Base-by-base conservation (phyloP, 2,888 invertebrate genomes). In the Eulithis testata region DNA sequence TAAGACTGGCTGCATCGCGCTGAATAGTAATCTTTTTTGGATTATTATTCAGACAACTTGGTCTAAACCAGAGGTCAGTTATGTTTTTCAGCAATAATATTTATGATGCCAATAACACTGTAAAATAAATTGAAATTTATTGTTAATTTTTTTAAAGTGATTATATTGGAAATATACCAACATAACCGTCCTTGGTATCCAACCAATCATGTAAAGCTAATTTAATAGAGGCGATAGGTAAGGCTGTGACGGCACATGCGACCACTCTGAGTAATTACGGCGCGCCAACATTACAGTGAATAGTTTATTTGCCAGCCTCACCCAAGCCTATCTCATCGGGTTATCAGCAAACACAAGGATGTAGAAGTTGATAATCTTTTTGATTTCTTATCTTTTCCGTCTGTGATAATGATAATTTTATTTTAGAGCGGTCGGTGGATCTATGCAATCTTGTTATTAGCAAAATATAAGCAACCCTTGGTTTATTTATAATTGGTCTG, bases 221-320 rank as follows among this genome's bases (percentile, higher is more conserved):
- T 63, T 52, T 52, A 52, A 40, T 53, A 53, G 14, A 53, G 9
- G 3, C 49, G 45, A 14, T 49, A 49, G 43, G 31, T 57, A 63
- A 21, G 37, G 44, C 50, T 44, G 51, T 50, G 52, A 50, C n/a
- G 59, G 44, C 54, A 63, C 49, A 51, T 62, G 66, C 57, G 69
- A 69, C 66, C 72, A 72, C 72, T 72, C 61, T 14, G 56, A 49
- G 66, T 72, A 72, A 72, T 72, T 72, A 72, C 66, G 60, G 12
- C 65, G 66, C 54, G 57, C 60, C 65, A 65, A 63, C 61, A 60
- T 54, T 50, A 60, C 63, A 64, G 36, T 64, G 60, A 66, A 68
- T 72, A 68, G 72, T 68, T 68, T 72, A 70, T 68, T 65, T 72
- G 66, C 56, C 37, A 52, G 55, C 66, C 71, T 65, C 68, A 63